Evolutionary conservation across 1,140 invertebrate species (phyloP).

Genomic region (Zaprionus kolodkinae): DNA sequence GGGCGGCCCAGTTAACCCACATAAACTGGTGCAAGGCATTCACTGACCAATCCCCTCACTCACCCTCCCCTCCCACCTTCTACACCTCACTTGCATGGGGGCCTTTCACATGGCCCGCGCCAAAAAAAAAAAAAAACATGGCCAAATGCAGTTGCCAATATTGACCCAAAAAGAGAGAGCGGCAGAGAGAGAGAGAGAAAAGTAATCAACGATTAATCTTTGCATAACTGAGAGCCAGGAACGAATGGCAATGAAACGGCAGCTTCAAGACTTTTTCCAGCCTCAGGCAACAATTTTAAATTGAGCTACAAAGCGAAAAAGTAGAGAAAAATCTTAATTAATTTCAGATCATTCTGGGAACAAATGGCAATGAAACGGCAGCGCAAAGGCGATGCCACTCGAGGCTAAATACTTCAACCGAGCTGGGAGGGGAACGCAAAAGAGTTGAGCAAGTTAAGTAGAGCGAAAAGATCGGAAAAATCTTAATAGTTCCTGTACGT

Average conservation of each 20-base stretch:
- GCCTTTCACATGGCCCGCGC: conserved; percentile 46
- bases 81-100: neutral
- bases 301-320: too few relatives aligned
- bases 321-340: neutral
- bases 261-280: too few relatives aligned
- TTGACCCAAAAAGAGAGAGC: conserved; percentile 37
- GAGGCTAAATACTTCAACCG: too few relatives aligned
- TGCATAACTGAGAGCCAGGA: conserved; percentile 10
- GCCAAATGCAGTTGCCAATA: conserved; percentile 40
- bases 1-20: conserved; percentile 54
- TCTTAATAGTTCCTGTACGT: neutral
- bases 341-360: neutral
- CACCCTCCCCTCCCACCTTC: neutral
- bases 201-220: conserved; percentile 32
- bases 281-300: too few relatives aligned
- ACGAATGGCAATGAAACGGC: neutral
- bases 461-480: neutral
- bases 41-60: conserved; percentile 42
- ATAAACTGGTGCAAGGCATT: conserved; percentile 78
- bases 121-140: conserved; percentile 18
- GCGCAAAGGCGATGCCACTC: too few relatives aligned
- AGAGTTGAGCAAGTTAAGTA: neutral
- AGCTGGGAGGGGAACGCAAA: too few relatives aligned
- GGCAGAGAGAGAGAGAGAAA: conserved; percentile 4
- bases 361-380: too few relatives aligned